Percentiles rank a stretch among this genome's conserved stretches.
These are phyloP conservation scores for Ophiothrix spiculata DNA, from an alignment of 35 echinoderm and acorn worm species.

Conservation along the genomic window DNA sequence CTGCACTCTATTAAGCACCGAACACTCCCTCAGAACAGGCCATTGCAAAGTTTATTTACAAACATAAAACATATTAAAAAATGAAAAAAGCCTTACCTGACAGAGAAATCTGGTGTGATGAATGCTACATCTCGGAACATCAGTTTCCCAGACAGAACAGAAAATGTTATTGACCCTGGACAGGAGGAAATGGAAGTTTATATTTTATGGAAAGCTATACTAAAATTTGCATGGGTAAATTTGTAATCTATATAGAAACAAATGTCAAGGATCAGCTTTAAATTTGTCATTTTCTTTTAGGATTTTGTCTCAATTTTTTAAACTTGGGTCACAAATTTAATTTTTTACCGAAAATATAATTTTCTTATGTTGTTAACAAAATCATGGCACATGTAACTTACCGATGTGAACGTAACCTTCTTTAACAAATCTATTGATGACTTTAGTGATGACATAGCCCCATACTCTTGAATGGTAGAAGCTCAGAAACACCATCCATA, in stretches of 20 bases:
- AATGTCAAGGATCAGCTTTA: not conserved
- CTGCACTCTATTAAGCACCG: too few relatives aligned
- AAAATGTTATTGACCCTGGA: constrained; percentile 88
- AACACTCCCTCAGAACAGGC: too few relatives aligned
- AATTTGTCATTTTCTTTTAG: too few relatives aligned
- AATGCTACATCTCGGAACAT: constrained; percentile 97
- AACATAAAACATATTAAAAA: too few relatives aligned
- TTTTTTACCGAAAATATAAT: too few relatives aligned
- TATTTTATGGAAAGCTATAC: not conserved
- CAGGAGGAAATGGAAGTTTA: not conserved
- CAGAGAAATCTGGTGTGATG: constrained; percentile 77
- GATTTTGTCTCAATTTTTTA: too few relatives aligned
- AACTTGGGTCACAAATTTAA: too few relatives aligned
- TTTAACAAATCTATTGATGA: constrained; percentile 73
- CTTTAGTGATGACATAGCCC: constrained; percentile 64
- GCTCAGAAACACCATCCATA: constrained; percentile 81
- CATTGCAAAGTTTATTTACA: too few relatives aligned
- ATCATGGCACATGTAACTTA: too few relatives aligned
- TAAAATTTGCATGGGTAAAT: not conserved
- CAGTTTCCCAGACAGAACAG: constrained; percentile 83
- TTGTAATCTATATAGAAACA: not conserved
- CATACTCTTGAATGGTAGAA: constrained; percentile 86
- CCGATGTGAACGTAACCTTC: constrained; percentile 76
- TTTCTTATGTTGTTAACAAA: too few relatives aligned
- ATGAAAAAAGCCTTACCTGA: constrained; percentile 49